Conservation (phyloP, 1,140 invertebrate genomes). For the Cydia splendana region DNA sequence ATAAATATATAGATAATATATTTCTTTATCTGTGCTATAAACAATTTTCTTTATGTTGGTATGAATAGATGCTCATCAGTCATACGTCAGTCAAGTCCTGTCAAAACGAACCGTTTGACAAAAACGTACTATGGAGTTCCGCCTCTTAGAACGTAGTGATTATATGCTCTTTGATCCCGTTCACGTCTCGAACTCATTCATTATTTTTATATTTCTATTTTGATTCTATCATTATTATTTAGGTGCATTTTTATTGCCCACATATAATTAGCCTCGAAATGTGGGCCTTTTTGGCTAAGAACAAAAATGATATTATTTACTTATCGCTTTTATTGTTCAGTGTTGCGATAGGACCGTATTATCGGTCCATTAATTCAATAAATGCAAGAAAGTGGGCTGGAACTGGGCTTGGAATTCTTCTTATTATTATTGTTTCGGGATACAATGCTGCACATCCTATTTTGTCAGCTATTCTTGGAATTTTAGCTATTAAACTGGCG, state of each 20-base stretch:
- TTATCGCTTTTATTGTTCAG: conserved; percentile 65
- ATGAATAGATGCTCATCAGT: too few species aligned
- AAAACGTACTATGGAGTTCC: too few species aligned
- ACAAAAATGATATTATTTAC: conserved; percentile 73
- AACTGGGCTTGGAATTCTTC: conserved; percentile 56
- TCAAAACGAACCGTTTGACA: too few species aligned
- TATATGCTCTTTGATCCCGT: too few species aligned
- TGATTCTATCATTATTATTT: not conserved
- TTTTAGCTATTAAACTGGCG: conserved; percentile 57
- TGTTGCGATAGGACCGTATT: conserved; percentile 65
- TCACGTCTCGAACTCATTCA: not conserved
- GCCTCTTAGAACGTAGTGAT: too few species aligned
- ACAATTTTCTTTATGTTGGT: too few species aligned
- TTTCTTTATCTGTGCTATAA: too few species aligned
- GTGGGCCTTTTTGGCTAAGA: conserved; percentile 62
- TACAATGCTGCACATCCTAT: conserved; percentile 66
- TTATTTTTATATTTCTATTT: not conserved
- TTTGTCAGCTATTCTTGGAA: conserved; percentile 58
- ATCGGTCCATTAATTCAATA: conserved; percentile 54
- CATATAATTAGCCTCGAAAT: conserved; percentile 45
- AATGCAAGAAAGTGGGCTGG: conserved; percentile 67
- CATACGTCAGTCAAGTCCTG: too few species aligned
- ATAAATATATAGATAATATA: too few species aligned
- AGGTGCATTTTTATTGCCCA: not conserved
- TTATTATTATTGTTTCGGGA: conserved; percentile 67